Evolutionary conservation across 2,113 vertebrate genomes (phyloP).

Genomic region (Gobiocypris rarus): DNA sequence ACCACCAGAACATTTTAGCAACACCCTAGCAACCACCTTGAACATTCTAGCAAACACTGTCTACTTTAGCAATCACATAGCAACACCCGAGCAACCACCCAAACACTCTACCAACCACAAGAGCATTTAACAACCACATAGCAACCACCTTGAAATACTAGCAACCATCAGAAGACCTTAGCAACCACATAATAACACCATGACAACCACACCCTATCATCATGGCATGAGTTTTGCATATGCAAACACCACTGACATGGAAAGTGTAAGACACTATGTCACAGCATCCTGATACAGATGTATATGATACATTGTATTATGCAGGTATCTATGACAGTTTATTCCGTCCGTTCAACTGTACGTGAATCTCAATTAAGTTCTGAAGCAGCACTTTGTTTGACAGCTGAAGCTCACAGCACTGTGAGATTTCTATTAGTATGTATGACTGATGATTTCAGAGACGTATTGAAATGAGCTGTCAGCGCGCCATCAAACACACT

Average conservation of each 20-base stretch:
- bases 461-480: conserved; percentile 52
- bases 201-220: background rate
- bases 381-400: background rate
- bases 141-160: no score
- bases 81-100: background rate
- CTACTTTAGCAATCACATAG: background rate
- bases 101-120: background rate
- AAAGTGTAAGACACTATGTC: background rate
- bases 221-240: background rate
- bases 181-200: background rate
- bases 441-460: conserved; percentile 42
- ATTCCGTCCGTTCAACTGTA: background rate
- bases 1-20: background rate
- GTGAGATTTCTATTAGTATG: conserved; percentile 50
- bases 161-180: background rate
- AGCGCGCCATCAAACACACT: conserved; percentile 40
- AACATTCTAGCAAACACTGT: background rate
- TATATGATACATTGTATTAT: background rate
- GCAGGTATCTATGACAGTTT: background rate
- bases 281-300: background rate
- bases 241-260: background rate
- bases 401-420: background rate
- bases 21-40: background rate
- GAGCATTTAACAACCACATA: background rate
- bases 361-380: background rate